Evolutionary conservation across 2,888 invertebrate genomes (phyloP).

Genomic region (Nomada goodeniana): DNA sequence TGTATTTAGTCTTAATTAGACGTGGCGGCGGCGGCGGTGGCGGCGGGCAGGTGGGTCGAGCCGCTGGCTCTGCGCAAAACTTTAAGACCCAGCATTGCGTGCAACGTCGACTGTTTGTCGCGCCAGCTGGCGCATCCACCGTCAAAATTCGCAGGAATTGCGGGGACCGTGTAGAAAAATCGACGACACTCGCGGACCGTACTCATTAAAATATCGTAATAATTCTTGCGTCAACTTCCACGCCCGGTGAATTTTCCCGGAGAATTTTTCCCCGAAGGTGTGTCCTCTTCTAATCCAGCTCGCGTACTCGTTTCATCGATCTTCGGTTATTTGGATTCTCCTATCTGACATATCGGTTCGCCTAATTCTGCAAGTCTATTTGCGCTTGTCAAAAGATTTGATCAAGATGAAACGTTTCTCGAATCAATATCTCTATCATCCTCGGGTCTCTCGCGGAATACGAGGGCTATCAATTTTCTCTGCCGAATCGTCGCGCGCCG

Average conservation of each 20-base stretch:
- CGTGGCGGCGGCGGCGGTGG: slow-evolving; percentile 67
- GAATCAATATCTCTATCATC: not conserved
- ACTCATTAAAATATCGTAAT: slow-evolving; percentile 39
- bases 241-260: not conserved
- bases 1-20: slow-evolving; percentile 82
- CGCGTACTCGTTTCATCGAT: too few species aligned
- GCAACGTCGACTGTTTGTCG: slow-evolving; percentile 29
- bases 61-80: slow-evolving; percentile 60
- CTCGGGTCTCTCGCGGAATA: not conserved
- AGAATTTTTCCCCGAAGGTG: slow-evolving; percentile 13
- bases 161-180: slow-evolving; percentile 8
- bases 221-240: slow-evolving; percentile 15
- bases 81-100: slow-evolving; percentile 46
- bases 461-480: too few species aligned
- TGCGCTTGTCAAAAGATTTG: not conserved
- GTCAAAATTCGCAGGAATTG: slow-evolving; percentile 33
- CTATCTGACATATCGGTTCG: not conserved
- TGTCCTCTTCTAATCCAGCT: not conserved
- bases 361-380: not conserved
- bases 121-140: slow-evolving; percentile 43
- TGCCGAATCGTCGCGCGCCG: not conserved
- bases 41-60: slow-evolving; percentile 74
- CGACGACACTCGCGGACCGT: slow-evolving; percentile 7
- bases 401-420: not conserved
- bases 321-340: not conserved